Evolutionary conservation across 2,888 invertebrate genomes (phyloP).

Genomic region (Penaeus monodon): DNA sequence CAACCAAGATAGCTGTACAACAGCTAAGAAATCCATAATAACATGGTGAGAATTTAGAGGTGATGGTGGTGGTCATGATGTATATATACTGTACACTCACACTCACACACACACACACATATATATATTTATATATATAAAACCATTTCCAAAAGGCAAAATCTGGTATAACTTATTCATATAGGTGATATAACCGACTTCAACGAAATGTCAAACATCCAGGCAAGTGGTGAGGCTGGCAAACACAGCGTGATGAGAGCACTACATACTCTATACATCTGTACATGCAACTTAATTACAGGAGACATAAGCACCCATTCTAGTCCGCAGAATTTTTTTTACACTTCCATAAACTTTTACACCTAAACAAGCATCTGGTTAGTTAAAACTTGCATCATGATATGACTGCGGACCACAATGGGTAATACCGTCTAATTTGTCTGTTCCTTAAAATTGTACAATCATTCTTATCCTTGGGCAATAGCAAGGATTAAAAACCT

Average conservation of each 20-base stretch:
- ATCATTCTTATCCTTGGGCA: slow-evolving; percentile 28
- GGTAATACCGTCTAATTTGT: slow-evolving; percentile 21
- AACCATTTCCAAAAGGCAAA: background rate
- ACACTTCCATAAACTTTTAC: background rate
- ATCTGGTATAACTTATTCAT: background rate
- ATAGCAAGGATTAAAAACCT: slow-evolving; percentile 12
- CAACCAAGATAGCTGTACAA: slow-evolving; percentile 8
- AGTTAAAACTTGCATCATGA: background rate
- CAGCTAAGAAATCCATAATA: background rate
- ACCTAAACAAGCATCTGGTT: background rate
- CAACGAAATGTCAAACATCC: background rate
- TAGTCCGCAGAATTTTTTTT: slow-evolving; percentile 16
- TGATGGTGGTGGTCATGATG: slow-evolving; percentile 26
- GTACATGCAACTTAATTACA: slow-evolving; percentile 19
- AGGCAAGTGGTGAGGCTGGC: slow-evolving; percentile 20
- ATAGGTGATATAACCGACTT: background rate
- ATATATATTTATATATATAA: no score
- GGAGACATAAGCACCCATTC: slow-evolving; percentile 22
- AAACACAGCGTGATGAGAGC: slow-evolving; percentile 6
- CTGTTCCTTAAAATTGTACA: slow-evolving; percentile 32
- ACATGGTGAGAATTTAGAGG: background rate
- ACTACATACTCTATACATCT: slow-evolving; percentile 7
- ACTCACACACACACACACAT: no score
- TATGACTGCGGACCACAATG: slow-evolving; percentile 10
- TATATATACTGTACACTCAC: background rate